These are phyloP conservation scores for Malthinus flaveolus DNA, from an alignment of 2,888 invertebrate genomes.

Conservation along the genomic window DNA sequence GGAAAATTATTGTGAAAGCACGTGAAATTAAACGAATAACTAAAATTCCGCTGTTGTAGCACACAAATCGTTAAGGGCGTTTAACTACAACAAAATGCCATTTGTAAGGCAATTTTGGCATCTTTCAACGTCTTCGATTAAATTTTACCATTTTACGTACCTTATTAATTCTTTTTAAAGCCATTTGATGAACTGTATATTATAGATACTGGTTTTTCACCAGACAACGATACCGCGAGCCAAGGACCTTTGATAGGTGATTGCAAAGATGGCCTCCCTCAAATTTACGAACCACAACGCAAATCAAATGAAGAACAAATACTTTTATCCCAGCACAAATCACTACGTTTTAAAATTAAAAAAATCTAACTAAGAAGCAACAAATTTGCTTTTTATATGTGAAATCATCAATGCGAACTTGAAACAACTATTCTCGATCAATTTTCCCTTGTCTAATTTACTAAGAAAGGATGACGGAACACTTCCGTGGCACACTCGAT, in stretches of 20 bases:
- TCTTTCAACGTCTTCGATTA: constrained; percentile 35
- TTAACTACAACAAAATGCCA: constrained; percentile 47
- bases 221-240: constrained; percentile 82
- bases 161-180: constrained; percentile 98
- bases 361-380: constrained; percentile 26
- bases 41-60: constrained; percentile 67
- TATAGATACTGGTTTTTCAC: constrained; percentile 76
- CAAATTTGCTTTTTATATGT: constrained; percentile 8
- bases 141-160: constrained; percentile 63
- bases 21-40: constrained; percentile 50
- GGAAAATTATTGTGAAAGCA: not conserved
- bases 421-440: constrained; percentile 24
- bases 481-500: constrained; percentile 48
- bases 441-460: constrained; percentile 37
- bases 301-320: constrained; percentile 58
- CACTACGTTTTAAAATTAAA: constrained; percentile 29
- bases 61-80: constrained; percentile 64
- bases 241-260: constrained; percentile 85
- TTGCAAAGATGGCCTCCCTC: constrained; percentile 84
- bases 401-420: constrained; percentile 11
- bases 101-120: constrained; percentile 33
- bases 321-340: constrained; percentile 30
- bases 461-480: constrained; percentile 53
- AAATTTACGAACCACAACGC: constrained; percentile 76
- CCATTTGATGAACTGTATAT: constrained; percentile 77